phyloP scores from a whole-genome alignment of 2,113 vertebrate species.

The Salvator merianae region DNA sequence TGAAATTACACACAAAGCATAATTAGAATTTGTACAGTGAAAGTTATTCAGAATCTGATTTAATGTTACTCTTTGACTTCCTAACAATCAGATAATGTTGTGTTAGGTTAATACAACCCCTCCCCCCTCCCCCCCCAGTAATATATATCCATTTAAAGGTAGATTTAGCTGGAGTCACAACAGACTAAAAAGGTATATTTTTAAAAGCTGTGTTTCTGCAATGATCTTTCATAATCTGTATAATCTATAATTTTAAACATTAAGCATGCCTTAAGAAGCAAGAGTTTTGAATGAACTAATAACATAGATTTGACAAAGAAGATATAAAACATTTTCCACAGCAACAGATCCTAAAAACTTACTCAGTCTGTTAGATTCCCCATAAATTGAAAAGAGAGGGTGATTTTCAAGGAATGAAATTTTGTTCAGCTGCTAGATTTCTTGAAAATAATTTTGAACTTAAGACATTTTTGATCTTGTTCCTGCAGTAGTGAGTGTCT shows the following conservation, averaged over 20 bases:
- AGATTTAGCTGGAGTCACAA: neutral
- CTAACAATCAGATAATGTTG: neutral
- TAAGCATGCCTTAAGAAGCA: neutral
- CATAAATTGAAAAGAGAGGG: neutral
- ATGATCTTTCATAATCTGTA: neutral
- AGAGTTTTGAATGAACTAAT: neutral
- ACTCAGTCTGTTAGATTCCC: too few species aligned
- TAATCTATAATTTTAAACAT: neutral
- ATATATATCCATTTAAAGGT: neutral
- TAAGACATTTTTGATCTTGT: neutral
- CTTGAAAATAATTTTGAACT: neutral
- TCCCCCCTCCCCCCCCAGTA: too few species aligned
- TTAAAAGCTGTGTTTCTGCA: neutral
- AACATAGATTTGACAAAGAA: neutral
- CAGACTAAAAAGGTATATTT: neutral
- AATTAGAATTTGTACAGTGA: neutral
- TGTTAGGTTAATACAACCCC: neutral
- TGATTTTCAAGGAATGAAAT: neutral
- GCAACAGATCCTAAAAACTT: neutral
- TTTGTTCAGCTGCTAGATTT: neutral
- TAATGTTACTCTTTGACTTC: neutral
- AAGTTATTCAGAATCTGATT: neutral
- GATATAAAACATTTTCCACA: neutral
- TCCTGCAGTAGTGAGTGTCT: neutral
- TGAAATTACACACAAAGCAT: neutral